Percentiles rank a stretch among this genome's conserved stretches.
Evolutionary conservation across 2,888 invertebrate species (phyloP).

Genomic region (Torymus auratus): DNA sequence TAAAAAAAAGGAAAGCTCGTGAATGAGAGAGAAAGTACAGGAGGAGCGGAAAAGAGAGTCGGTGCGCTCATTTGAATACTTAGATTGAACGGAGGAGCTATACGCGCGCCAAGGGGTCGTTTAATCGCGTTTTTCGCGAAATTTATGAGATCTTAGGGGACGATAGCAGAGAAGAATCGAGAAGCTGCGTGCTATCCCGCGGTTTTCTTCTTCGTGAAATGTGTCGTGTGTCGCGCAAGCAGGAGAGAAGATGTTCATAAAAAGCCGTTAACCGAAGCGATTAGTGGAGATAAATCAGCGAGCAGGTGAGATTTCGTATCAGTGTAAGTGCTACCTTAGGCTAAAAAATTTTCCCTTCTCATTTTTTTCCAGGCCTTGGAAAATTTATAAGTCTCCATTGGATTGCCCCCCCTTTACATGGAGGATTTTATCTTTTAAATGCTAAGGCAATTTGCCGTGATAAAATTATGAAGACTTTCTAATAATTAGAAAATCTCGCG

Average conservation of each 20-base stretch:
- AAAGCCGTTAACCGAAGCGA: constrained; percentile 13
- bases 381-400: constrained; percentile 44
- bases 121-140: constrained; percentile 75
- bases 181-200: not conserved
- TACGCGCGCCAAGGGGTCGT: constrained; percentile 66
- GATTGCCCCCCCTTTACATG: constrained; percentile 17
- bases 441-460: constrained; percentile 33
- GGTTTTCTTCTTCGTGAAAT: not conserved
- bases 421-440: constrained; percentile 43
- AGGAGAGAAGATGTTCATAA: constrained; percentile 29
- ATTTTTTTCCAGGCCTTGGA: not conserved
- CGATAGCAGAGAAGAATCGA: constrained; percentile 64
- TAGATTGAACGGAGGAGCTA: constrained; percentile 72
- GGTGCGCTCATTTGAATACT: constrained; percentile 76
- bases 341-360: too few species aligned
- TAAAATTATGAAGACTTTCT: constrained; percentile 31
- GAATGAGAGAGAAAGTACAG: constrained; percentile 41
- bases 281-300: constrained; percentile 35
- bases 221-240: not conserved
- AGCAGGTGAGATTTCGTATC: not conserved
- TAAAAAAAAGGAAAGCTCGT: constrained; percentile 49
- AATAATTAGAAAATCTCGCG: constrained; percentile 22
- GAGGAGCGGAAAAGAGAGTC: constrained; percentile 48
- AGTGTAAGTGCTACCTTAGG: too few species aligned
- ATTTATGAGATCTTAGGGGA: constrained; percentile 74